Evolutionary conservation across 2,888 invertebrate species (phyloP), one percentile per base, ranked within the genome.

Genomic region (Mimumesa dahlbomi): DNA sequence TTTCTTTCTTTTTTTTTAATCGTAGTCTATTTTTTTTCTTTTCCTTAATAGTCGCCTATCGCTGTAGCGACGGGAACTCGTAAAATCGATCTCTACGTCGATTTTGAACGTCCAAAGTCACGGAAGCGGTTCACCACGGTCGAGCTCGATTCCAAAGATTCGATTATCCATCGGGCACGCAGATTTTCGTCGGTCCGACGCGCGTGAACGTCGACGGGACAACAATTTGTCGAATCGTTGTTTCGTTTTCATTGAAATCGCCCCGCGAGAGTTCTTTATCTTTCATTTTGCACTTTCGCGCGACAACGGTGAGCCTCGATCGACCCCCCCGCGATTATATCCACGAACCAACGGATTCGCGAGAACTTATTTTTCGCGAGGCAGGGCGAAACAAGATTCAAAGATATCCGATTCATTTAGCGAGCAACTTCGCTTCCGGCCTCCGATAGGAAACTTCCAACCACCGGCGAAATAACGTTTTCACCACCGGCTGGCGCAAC

Each of bases 11-110:
- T 43, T 58, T 25, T 31, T 58, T 56, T 34, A 11, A 29, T n/a
- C n/a, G n/a, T n/a, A n/a, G n/a, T n/a, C n/a, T n/a, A n/a, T 18
- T 36, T 36, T 5, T 5, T 54, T 43, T 16, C 18, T 25, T 40
- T 49, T 9, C 18, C 16, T 59, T 46, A 13, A 65, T 48, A 57
- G 45, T 29, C 71, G 50, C 52, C 45, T 14, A 43, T 45, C 16
- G 53, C 56, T 52, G 49, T 53, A 40, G 48, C 59, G 29, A 46
- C 50, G 66, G 43, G 38, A 53, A 63, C 69, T 56, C 63, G 76
- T 68, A 31, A 18, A 61, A 66, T 76, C 69, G 68, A 72, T 76
- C 53, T 64, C 58, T 50, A 64, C 58, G 53, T 38, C 53, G 65
- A 73, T 59, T 56, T 42, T 46, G 52, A 58, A 53, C 59, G 36